phyloP scores from a whole-genome alignment of 2,888 invertebrate species.

The Caenorhabditis sinica region DNA sequence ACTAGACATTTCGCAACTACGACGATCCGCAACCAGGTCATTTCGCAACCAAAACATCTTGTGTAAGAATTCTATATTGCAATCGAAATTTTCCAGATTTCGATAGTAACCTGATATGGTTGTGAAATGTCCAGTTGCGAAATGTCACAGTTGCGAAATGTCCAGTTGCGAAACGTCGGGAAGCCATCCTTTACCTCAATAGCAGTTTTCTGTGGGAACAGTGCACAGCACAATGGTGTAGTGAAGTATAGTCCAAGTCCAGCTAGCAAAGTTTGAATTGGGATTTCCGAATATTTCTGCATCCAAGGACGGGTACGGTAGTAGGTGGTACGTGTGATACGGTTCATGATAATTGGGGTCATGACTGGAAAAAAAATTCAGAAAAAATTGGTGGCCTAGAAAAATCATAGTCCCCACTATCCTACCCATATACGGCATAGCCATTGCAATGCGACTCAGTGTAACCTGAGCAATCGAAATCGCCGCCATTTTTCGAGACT shows the following conservation, averaged over 20 bases:
- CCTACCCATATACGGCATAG: constrained; percentile 94
- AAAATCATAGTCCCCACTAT: too few species aligned
- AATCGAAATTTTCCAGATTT: too few species aligned
- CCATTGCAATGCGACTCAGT: constrained; percentile 93
- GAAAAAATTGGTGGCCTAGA: neutral
- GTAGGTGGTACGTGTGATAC: constrained; percentile 88
- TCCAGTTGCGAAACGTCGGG: constrained; percentile 79
- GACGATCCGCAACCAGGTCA: too few species aligned
- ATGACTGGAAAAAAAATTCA: constrained; percentile 87
- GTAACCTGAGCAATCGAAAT: constrained; percentile 92
- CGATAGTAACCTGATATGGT: too few species aligned
- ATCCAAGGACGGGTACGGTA: constrained; percentile 64
- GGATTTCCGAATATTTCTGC: constrained; percentile 67
- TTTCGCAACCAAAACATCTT: too few species aligned
- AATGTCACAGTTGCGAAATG: too few species aligned
- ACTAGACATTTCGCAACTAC: too few species aligned
- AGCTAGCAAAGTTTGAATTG: constrained; percentile 73
- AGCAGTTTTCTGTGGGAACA: constrained; percentile 90
- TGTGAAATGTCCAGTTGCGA: too few species aligned
- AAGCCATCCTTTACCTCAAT: constrained; percentile 84
- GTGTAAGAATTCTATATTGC: too few species aligned
- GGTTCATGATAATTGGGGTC: constrained; percentile 91
- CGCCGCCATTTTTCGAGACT: constrained; percentile 88
- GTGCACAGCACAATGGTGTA: constrained; percentile 95
- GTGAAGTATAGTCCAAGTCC: constrained; percentile 90